These are phyloP conservation scores for Chironomus striatipennis DNA, from an alignment of 1,140 invertebrate genomes.

Conservation along the genomic window DNA sequence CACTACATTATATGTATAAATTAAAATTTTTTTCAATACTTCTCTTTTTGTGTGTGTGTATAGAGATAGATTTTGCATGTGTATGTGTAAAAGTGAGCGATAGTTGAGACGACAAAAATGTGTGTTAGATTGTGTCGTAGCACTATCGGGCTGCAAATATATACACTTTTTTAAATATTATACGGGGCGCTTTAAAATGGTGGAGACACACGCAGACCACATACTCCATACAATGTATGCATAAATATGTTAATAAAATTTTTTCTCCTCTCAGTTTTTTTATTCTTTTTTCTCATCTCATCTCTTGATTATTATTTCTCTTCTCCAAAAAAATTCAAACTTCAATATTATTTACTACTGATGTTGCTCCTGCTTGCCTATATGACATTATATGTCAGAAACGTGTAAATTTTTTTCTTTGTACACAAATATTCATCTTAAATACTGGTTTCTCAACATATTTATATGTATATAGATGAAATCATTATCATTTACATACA, in stretches of 20 bases:
- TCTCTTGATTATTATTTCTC: neutral
- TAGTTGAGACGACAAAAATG: neutral
- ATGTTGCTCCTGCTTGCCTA: neutral
- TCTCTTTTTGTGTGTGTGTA: too few species aligned
- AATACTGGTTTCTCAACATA: conserved; percentile 13
- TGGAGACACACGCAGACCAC: neutral
- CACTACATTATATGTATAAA: neutral
- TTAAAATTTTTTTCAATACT: neutral
- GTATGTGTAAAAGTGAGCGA: neutral
- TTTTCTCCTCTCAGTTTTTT: neutral
- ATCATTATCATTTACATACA: conserved; percentile 13
- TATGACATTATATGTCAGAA: conserved; percentile 6
- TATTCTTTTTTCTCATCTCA: neutral
- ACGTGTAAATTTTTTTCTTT: neutral
- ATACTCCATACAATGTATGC: neutral
- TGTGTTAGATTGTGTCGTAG: neutral
- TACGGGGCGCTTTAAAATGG: neutral
- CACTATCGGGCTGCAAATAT: neutral
- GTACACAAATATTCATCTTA: neutral
- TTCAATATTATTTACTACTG: neutral
- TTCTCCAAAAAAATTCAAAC: neutral
- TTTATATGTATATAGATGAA: conserved; percentile 3
- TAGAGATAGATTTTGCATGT: too few species aligned
- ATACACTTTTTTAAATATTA: neutral
- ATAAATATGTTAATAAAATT: neutral